Conservation (phyloP, 2,797 vertebrate genomes). For the Microctenopoma stevenorrisi region DNA sequence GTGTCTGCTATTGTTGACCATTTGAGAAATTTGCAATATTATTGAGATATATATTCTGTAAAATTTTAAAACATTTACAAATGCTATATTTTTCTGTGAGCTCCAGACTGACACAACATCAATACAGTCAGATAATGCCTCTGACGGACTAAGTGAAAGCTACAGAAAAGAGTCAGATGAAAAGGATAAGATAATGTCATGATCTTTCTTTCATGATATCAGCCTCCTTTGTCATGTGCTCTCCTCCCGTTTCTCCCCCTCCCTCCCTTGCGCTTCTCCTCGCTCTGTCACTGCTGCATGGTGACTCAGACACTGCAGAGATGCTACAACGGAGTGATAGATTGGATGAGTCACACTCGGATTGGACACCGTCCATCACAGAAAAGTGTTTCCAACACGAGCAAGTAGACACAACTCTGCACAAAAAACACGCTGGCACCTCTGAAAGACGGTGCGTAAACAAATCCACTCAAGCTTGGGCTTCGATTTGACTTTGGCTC, state of each 20-base stretch:
- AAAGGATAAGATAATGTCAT: constrained; percentile 70
- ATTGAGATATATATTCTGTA: neutral
- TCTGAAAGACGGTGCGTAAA: constrained; percentile 12
- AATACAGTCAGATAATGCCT: constrained; percentile 10
- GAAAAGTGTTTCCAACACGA: constrained; percentile 34
- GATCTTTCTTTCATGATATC: constrained; percentile 69
- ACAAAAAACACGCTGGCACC: constrained; percentile 1
- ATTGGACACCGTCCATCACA: constrained; percentile 41
- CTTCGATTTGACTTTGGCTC: constrained; percentile 1
- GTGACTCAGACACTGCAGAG: constrained; percentile 85
- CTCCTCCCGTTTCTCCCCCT: constrained; percentile 26
- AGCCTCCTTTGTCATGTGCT: constrained; percentile 63
- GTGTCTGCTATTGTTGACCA: neutral
- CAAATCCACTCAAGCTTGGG: constrained; percentile 16
- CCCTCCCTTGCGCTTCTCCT: constrained; percentile 46
- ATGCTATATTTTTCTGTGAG: constrained; percentile 12
- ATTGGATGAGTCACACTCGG: constrained; percentile 76
- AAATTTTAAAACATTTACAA: constrained; percentile 7
- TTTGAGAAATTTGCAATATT: neutral
- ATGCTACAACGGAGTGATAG: constrained; percentile 71
- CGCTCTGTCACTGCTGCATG: constrained; percentile 75
- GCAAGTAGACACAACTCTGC: constrained; percentile 19
- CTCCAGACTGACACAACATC: constrained; percentile 33
- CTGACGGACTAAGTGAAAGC: constrained; percentile 42
- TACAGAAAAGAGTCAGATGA: constrained; percentile 55